Evolutionary conservation across 2,797 vertebrate species (phyloP).

Genomic region (Sternarchorhynchus goeldii): DNA sequence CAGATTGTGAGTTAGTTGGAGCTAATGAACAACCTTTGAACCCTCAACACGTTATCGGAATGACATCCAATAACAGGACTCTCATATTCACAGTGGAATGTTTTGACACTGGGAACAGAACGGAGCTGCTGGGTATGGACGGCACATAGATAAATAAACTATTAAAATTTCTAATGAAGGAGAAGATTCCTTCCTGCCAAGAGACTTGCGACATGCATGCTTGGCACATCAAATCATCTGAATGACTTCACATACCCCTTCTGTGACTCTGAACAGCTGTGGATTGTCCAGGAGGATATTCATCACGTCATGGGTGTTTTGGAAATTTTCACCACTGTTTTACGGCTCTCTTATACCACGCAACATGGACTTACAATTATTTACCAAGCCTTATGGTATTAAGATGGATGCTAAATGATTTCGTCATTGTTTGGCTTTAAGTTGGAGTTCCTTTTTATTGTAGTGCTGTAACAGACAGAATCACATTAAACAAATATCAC

Average conservation of each 20-base stretch:
- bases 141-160: conserved; percentile 7
- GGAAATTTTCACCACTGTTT: conserved; percentile 53
- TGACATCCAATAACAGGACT: neutral
- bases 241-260: conserved; percentile 43
- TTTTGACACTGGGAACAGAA: neutral
- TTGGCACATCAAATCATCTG: conserved; percentile 39
- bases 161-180: conserved; percentile 5
- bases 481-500: conserved; percentile 54
- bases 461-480: conserved; percentile 72
- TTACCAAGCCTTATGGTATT: conserved; percentile 49
- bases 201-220: conserved; percentile 16
- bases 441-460: conserved; percentile 55
- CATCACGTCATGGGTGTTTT: conserved; percentile 57
- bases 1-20: conserved; percentile 21
- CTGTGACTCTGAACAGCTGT: conserved; percentile 57
- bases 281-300: conserved; percentile 52
- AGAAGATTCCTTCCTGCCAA: neutral
- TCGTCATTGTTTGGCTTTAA: conserved; percentile 53
- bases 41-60: conserved; percentile 1
- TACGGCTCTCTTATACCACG: conserved; percentile 39
- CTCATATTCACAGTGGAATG: neutral
- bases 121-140: conserved; percentile 1
- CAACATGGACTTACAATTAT: conserved; percentile 34
- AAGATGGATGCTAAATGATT: conserved; percentile 50
- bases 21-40: conserved; percentile 18